Evolutionary conservation across 2,113 vertebrate species (phyloP), one percentile per base, ranked within the genome.

Genomic region (Donacobius atricapilla): DNA sequence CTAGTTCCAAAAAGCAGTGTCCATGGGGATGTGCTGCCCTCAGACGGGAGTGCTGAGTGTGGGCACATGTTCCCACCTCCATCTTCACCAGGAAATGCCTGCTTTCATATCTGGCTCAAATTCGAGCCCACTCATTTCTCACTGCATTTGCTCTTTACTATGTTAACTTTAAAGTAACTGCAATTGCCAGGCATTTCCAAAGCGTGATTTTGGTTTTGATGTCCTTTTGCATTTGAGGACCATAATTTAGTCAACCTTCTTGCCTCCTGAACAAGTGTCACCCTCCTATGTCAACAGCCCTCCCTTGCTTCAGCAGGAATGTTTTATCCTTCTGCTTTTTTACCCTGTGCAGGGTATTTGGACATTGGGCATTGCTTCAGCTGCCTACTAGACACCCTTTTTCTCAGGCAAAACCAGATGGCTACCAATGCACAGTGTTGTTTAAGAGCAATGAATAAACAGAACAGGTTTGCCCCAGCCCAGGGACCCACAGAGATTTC

Each of bases 41-140:
- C 14, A 0, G 23, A 33, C 1, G 5, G 42, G n/a, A 1, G 1
- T 44, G 54, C 31, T 1, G 5, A 25, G 30, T 1, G 2, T 39
- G 10, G 31, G 21, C 23, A 42, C 8, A 0, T 8, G 11, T 39
- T 61, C 48, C 20, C 33, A 13, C 9, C 3, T 37, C 63, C 19
- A 6, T 13, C 40, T 22, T 9, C 25, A 9, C 11, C 0, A 7
- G 72, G 39, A 89, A 58, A 66, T 22, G 3, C 15, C 30, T 6
- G 0, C 75, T n/a, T 51, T n/a, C 13, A 0, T 19, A 28, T 11
- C 30, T 31, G 79, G 40, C 45, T 48, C n/a, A 28, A 69, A 37
- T 54, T 37, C 64, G 31, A 71, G 37, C 10, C 24, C 25, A 9
- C n/a, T 64, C 22, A 2, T 37, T 80, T 87, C 81, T 69, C 68